Base-by-base conservation (phyloP, 2,888 invertebrate species). In the Ochropacha duplaris region DNA sequence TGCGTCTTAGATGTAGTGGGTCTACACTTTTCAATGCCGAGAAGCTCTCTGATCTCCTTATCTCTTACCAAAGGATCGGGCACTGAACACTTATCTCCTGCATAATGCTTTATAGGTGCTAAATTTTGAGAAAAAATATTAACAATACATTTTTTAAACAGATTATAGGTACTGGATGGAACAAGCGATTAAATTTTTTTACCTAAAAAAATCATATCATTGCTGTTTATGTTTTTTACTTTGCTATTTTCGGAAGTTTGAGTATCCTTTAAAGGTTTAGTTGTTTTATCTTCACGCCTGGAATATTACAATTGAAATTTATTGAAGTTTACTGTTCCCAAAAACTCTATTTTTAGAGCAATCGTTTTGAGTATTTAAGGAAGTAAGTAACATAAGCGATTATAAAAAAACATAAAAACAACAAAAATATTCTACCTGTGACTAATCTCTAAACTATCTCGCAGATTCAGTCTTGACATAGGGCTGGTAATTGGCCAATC, bases 371-470 rank as follows among this genome's bases (percentile, higher is more conserved):
- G 5, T 24, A 5, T 12, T 6, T 5, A 12, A 16, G 3, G 19
- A 19, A 3, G 1, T n/a, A 8, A 19, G 3, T 0, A 9, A 36
- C 9, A n/a, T 22, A 55, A 31, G 14, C 28, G 26, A 56, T 49
- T 28, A 22, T 50, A 64, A 56, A 54, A 50, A 59, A 76, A 72
- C 64, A 65, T 70, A 71, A 63, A 56, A 62, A 61, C 59, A 66
- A 70, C 66, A 70, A 69, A 74, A 65, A 69, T 57, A 58, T 56
- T 55, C 68, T 83, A 90, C 90, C 86, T 87, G 80, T 84, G 83
- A 54, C 64, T 74, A 68, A 90, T 79, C 74, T 89, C 89, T 71
- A 91, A 64, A 74, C 90, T 91, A 79, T 90, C 90, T 65, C 81
- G 78, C 56, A 84, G 71, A 52, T 78, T 74, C 62, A 88, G 56